Conservation (phyloP, 1,140 invertebrate genomes). For the Dendroctonus ponderosae region DNA sequence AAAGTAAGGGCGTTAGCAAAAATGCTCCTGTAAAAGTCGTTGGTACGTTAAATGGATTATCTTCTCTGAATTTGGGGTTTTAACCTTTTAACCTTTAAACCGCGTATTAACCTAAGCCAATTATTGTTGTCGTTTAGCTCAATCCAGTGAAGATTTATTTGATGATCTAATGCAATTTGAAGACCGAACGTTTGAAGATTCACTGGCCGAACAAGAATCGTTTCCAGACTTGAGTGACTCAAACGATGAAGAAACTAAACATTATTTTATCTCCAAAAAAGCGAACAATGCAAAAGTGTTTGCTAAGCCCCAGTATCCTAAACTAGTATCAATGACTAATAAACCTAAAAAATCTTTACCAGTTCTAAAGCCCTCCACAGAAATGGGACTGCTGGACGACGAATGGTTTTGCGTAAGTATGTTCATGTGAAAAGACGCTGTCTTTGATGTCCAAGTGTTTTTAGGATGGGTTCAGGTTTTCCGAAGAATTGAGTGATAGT, state of each 20-base stretch:
- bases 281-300: no score
- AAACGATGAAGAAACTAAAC: not conserved
- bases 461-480: not conserved
- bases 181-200: constrained; percentile 12
- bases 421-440: not conserved
- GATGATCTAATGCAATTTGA: constrained; percentile 16
- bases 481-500: not conserved
- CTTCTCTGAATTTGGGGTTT: no score
- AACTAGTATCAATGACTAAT: no score
- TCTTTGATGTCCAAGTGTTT: not conserved
- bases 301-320: no score
- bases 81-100: not conserved
- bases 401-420: not conserved
- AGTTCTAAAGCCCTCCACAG: not conserved
- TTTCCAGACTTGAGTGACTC: constrained; percentile 1
- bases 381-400: constrained; percentile 1
- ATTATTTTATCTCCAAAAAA: no score
- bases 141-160: constrained; percentile 25
- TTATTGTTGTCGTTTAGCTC: constrained; percentile 10
- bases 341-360: no score
- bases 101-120: not conserved
- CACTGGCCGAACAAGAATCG: constrained; percentile 1
- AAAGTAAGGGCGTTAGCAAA: no score
- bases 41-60: no score
- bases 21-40: no score